Conservation (phyloP, 1,140 invertebrate genomes). For the Teleopsis dalmanni region DNA sequence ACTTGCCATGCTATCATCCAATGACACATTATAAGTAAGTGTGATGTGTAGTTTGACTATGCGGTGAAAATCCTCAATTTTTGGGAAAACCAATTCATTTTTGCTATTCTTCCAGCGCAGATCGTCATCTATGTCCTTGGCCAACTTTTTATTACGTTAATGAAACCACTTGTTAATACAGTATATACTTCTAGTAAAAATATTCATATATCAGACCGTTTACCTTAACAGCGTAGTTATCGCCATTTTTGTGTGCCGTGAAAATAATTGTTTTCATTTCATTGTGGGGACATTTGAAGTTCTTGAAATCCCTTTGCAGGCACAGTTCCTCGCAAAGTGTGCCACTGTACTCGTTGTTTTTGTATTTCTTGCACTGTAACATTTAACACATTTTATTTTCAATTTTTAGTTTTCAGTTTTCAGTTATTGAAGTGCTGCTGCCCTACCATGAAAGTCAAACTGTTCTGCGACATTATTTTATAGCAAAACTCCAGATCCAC, state of each 20-base stretch:
- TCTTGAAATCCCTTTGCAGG: slow-evolving; percentile 24
- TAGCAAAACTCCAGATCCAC: slow-evolving; percentile 39
- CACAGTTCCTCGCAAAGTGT: slow-evolving; percentile 36
- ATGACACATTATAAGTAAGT: slow-evolving; percentile 35
- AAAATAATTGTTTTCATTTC: slow-evolving; percentile 35
- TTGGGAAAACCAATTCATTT: slow-evolving; percentile 28
- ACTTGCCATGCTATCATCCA: slow-evolving; percentile 40
- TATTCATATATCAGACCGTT: no score
- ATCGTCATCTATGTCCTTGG: slow-evolving; percentile 30
- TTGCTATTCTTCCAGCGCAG: slow-evolving; percentile 33
- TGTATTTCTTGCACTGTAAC: slow-evolving; percentile 30
- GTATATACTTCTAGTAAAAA: slow-evolving; percentile 11
- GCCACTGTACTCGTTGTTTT: slow-evolving; percentile 32
- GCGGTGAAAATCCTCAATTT: slow-evolving; percentile 37
- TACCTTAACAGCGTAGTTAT: slow-evolving; percentile 37
- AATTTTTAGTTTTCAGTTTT: neutral
- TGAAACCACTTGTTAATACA: neutral
- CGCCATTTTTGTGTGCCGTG: slow-evolving; percentile 36
- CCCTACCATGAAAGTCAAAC: slow-evolving; percentile 33
- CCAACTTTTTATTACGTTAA: slow-evolving; percentile 18
- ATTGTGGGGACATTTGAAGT: slow-evolving; percentile 34
- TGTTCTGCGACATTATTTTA: slow-evolving; percentile 36
- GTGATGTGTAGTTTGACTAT: slow-evolving; percentile 39
- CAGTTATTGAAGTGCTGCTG: neutral
- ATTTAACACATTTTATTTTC: neutral